Evolutionary conservation across 35 echinoderm and acorn worm species (phyloP).

Genomic region (Anneissia japonica): DNA sequence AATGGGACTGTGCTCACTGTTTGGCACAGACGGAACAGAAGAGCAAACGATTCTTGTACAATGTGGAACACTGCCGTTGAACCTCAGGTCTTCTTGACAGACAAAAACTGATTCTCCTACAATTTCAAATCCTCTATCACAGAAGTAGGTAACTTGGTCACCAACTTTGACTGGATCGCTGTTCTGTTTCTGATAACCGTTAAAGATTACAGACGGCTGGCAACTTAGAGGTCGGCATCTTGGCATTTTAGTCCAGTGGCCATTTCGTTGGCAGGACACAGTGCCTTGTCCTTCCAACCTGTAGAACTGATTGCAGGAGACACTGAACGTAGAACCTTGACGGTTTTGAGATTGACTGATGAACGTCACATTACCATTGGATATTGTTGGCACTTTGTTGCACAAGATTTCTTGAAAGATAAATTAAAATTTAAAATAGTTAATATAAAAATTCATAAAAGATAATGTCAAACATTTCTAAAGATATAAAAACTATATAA

Average conservation of each 20-base stretch:
- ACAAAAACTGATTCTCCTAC: background rate
- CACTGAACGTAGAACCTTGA: background rate
- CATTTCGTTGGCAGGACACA: background rate
- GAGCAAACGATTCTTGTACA: background rate
- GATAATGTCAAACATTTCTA: too few species aligned
- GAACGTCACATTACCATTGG: background rate
- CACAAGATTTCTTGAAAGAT: background rate
- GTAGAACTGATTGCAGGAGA: background rate
- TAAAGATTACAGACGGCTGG: background rate
- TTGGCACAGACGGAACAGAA: background rate
- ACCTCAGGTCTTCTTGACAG: background rate
- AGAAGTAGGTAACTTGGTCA: background rate
- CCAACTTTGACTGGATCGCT: background rate
- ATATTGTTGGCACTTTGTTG: background rate
- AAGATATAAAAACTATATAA: too few species aligned
- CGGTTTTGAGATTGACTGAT: background rate
- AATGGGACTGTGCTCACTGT: background rate
- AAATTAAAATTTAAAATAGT: too few species aligned
- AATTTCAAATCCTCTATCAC: background rate
- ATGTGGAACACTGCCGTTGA: background rate
- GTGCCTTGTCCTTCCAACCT: background rate
- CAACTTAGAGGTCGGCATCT: background rate
- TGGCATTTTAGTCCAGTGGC: background rate
- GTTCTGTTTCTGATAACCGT: background rate
- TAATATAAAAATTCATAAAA: too few species aligned